phyloP scores from a whole-genome alignment of 2,888 invertebrate genomes.

The Acronicta alni region DNA sequence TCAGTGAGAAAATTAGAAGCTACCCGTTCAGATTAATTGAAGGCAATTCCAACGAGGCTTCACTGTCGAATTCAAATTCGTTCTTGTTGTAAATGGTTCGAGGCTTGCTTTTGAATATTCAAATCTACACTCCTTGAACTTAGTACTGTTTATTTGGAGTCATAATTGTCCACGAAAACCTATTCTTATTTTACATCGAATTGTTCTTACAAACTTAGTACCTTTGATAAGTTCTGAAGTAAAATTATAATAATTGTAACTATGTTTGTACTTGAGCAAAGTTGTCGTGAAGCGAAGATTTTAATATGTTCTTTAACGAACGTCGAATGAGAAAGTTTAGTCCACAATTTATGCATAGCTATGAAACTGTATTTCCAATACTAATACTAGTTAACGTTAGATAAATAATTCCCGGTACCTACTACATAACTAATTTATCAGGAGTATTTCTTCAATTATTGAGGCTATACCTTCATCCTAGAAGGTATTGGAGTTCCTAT shows the following conservation, averaged over 20 bases:
- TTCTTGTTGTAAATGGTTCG: conserved; percentile 57
- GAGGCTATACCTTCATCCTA: too few relatives aligned
- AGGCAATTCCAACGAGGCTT: conserved; percentile 56
- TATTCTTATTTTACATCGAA: conserved; percentile 38
- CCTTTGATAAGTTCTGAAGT: conserved; percentile 17
- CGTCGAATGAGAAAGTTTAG: too few relatives aligned
- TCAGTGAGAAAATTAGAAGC: conserved; percentile 48
- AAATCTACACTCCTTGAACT: conserved; percentile 49
- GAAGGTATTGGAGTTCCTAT: conserved; percentile 11
- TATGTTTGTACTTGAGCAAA: conserved; percentile 10
- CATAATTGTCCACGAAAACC: conserved; percentile 47
- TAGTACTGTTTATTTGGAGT: conserved; percentile 53
- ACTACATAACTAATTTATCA: too few relatives aligned
- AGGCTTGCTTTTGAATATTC: conserved; percentile 63
- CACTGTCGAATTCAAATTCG: conserved; percentile 58
- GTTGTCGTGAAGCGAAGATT: not conserved
- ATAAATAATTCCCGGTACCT: too few relatives aligned
- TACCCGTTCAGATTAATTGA: conserved; percentile 54
- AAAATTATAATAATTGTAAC: conserved; percentile 11
- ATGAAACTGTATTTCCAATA: not conserved
- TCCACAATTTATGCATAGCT: too few relatives aligned
- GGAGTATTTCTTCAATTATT: too few relatives aligned
- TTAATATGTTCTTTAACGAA: not conserved
- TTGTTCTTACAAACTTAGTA: conserved; percentile 16
- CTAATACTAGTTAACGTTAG: too few relatives aligned